Evolutionary conservation across 2,797 vertebrate genomes (phyloP), one percentile per base, ranked within the genome.

Genomic region (Pseudochirops cupreus): DNA sequence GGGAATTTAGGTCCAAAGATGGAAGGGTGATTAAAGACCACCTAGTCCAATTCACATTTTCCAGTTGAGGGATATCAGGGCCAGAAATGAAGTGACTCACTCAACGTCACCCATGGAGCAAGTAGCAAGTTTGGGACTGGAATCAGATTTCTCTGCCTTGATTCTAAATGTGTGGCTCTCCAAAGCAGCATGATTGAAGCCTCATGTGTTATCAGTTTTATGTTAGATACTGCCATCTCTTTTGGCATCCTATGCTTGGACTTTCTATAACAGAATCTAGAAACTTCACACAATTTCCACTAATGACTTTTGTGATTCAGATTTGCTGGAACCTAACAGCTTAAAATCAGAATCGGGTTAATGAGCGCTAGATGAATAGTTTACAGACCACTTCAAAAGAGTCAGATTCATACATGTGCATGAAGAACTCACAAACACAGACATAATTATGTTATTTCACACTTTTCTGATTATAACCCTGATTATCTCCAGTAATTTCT

Each of bases 301-400:
- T 31, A 90, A 58, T 21, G 39, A 39, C 91, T 93, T 94, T 95
- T 74, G 91, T 87, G 67, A 95, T 50, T 92, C 57, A 91, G 90
- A 52, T 5, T 1, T 28, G 39, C 74, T 56, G 91, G 62, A 94
- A 95, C 95, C 62, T 55, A 50, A 28, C 46, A 91, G 56, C 9
- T 33, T 74, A 93, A 92, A 94, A 62, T 94, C 50, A 57, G 95
- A 97, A 95, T 96, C 96, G 96, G 96, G 58, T 93, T 95, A 97
- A 97, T 93, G 97, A 13, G 55, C 54, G 39, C 10, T 0, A 93
- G 89, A 94, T 74, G 26, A 96, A 96, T 93, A 93, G 56, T 1
- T 55, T 6, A 0, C 82, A 74, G 3, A 26, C 91, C 97, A 74
- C 97, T 98, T 16, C 33, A 67, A n/a, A 6, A 13, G 11, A 67